Conservation (phyloP, 2,113 vertebrate genomes). For the Dicrurus megarhynchus region DNA sequence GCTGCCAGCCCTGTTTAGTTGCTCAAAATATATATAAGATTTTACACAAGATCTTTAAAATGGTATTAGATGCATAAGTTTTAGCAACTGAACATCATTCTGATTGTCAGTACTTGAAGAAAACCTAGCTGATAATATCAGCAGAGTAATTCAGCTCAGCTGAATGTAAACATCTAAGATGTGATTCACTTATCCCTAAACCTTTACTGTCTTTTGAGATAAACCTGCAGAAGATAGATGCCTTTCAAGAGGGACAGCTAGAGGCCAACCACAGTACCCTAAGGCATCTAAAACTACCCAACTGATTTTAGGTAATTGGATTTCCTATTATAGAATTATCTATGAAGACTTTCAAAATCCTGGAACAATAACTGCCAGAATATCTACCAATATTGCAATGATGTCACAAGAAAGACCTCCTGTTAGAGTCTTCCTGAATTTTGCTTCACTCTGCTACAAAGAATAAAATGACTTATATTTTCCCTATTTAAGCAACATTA, state of each 20-base stretch:
- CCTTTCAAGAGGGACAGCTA: background rate
- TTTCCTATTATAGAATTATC: background rate
- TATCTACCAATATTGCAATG: background rate
- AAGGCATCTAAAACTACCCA: background rate
- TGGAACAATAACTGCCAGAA: background rate
- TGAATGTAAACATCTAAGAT: background rate
- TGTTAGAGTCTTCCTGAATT: background rate
- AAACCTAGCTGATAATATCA: background rate
- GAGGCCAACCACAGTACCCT: background rate
- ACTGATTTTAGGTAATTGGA: background rate
- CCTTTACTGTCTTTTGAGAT: background rate
- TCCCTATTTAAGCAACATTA: background rate
- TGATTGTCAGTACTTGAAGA: background rate
- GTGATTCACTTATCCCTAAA: background rate
- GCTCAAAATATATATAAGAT: background rate
- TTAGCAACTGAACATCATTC: background rate
- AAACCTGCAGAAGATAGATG: background rate
- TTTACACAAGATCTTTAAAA: background rate
- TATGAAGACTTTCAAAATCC: background rate
- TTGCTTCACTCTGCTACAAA: background rate
- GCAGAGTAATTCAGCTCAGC: background rate
- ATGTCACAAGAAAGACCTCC: background rate
- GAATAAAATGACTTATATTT: background rate
- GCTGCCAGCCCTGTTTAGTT: background rate
- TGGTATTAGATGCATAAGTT: background rate